A percentile compares a stretch with the other conserved stretches of the same genome.
Conservation (phyloP, 30 jellyfish, hydroid and myxozoan species). For the Turritopsis dohrnii region DNA sequence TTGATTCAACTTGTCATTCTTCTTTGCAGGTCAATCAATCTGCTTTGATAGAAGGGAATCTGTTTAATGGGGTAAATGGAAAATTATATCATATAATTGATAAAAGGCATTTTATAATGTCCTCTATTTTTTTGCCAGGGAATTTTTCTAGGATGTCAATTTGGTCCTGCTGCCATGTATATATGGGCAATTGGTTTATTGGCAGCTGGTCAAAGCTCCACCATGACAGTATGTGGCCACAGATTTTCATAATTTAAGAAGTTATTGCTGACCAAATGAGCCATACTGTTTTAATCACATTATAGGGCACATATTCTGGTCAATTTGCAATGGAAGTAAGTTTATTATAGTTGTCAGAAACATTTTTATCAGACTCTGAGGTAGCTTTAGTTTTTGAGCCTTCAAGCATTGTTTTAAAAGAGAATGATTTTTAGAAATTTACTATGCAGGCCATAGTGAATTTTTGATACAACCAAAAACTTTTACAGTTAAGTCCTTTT, state of each 20-base stretch:
- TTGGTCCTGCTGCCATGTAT: slow-evolving; percentile 86
- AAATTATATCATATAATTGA: background rate
- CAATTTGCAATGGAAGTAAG: slow-evolving; percentile 99
- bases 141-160: slow-evolving; percentile 80
- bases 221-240: slow-evolving; percentile 70
- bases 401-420: background rate
- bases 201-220: slow-evolving; percentile 97
- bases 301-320: slow-evolving; percentile 94
- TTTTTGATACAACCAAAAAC: too few species aligned
- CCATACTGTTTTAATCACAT: slow-evolving; percentile 6
- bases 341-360: too few species aligned
- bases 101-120: background rate
- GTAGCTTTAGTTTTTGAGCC: background rate
- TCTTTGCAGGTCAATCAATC: slow-evolving; percentile 27
- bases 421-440: background rate
- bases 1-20: background rate
- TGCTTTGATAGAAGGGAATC: slow-evolving; percentile 70
- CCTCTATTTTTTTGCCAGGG: slow-evolving; percentile 49
- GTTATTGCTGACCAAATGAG: background rate
- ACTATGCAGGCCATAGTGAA: too few species aligned
- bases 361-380: background rate
- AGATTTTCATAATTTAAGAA: background rate
- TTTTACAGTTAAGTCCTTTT: too few species aligned
- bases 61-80: slow-evolving; percentile 68
- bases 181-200: slow-evolving; percentile 94